Conservation (phyloP, 2,113 vertebrate genomes). For the Meles meles region DNA sequence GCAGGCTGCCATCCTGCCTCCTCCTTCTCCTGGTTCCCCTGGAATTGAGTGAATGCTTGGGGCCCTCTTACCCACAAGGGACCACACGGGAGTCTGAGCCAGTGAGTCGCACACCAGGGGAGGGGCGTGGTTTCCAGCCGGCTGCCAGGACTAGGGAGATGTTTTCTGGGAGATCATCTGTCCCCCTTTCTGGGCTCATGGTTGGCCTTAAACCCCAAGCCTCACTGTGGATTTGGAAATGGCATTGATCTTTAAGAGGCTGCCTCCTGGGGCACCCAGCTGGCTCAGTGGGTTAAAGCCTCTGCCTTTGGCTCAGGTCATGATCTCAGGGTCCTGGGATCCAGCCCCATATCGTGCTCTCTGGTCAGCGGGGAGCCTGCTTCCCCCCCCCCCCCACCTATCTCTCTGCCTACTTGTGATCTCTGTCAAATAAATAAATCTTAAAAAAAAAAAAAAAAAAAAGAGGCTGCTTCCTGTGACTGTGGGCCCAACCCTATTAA, state of each 20-base stretch:
- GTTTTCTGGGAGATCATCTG: not conserved
- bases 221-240: not conserved
- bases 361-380: too few relatives aligned
- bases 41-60: not conserved
- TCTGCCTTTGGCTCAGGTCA: too few relatives aligned
- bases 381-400: accelerated
- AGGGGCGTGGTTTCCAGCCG: not conserved
- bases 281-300: too few relatives aligned
- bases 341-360: too few relatives aligned
- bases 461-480: not conserved
- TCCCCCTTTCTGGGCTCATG: not conserved
- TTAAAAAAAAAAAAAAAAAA: too few relatives aligned
- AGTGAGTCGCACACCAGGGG: not conserved
- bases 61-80: not conserved
- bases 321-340: too few relatives aligned
- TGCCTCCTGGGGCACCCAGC: too few relatives aligned
- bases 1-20: not conserved
- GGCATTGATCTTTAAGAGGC: not conserved
- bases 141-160: not conserved
- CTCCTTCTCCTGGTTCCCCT: not conserved
- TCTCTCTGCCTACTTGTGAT: too few relatives aligned
- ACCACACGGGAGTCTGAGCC: not conserved
- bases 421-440: too few relatives aligned
- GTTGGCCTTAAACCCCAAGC: not conserved
- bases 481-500: not conserved